Conservation (phyloP, 2,113 vertebrate genomes). For the Cathartes aura region DNA sequence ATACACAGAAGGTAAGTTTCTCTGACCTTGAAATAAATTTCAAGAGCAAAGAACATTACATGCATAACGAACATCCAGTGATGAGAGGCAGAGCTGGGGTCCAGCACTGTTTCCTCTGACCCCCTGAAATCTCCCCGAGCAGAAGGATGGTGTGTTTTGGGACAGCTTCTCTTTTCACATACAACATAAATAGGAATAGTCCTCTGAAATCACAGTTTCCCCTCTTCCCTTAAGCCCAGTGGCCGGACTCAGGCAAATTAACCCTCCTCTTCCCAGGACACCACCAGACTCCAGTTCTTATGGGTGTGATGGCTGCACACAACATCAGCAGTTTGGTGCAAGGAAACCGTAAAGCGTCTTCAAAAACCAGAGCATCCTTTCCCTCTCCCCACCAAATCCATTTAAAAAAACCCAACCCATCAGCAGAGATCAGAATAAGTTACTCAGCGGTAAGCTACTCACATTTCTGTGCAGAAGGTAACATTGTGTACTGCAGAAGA, state of each 20-base stretch:
- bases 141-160: background rate
- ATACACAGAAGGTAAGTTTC: background rate
- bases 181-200: background rate
- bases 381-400: background rate
- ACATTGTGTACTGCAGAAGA: background rate
- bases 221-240: background rate
- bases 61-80: background rate
- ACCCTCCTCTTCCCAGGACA: background rate
- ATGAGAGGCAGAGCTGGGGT: background rate
- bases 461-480: background rate
- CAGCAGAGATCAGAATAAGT: background rate
- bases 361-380: background rate
- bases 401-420: background rate
- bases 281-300: background rate
- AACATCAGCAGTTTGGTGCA: background rate
- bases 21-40: conserved; percentile 44
- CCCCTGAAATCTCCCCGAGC: background rate
- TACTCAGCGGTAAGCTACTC: background rate
- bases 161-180: background rate
- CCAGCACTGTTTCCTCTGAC: background rate
- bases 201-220: background rate
- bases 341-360: background rate
- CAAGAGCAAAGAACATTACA: background rate
- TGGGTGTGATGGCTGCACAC: background rate
- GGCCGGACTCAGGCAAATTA: background rate